Conservation (phyloP, 2,113 vertebrate species). For the Epinephelus fuscoguttatus region DNA sequence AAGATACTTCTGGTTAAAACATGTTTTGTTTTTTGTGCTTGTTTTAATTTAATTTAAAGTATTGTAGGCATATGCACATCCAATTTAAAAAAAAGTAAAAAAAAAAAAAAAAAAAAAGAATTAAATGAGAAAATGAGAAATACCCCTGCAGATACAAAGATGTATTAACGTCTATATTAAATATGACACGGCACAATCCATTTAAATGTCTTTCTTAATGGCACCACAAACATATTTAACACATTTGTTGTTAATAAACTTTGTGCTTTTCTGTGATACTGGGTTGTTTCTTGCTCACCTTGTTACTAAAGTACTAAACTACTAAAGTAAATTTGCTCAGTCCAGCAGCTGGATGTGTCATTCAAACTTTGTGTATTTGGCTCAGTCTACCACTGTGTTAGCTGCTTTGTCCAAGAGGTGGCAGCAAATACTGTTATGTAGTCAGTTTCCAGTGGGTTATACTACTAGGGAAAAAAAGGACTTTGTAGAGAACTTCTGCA, state of each 20-base stretch:
- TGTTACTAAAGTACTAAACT: not conserved
- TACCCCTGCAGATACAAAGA: not conserved
- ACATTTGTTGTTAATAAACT: not conserved
- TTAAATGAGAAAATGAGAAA: too few species aligned
- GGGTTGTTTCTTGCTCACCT: not conserved
- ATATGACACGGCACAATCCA: not conserved
- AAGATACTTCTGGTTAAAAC: not conserved
- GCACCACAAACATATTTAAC: not conserved
- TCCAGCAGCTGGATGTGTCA: not conserved
- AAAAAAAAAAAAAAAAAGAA: too few species aligned
- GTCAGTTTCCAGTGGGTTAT: not conserved
- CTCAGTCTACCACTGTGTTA: not conserved
- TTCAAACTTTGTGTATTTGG: not conserved
- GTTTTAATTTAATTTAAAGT: not conserved
- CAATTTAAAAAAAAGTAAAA: not conserved
- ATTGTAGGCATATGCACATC: not conserved
- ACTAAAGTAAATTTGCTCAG: conserved; percentile 13
- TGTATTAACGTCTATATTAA: not conserved
- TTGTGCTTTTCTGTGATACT: not conserved
- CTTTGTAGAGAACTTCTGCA: not conserved
- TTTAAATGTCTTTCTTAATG: not conserved
- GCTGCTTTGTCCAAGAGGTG: conserved; percentile 42
- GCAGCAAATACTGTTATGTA: conserved; percentile 36
- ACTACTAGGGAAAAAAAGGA: not conserved
- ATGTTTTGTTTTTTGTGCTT: not conserved